These are phyloP conservation scores for Drosophila melanosoma DNA, from an alignment of 2,888 invertebrate genomes.

Conservation along the genomic window DNA sequence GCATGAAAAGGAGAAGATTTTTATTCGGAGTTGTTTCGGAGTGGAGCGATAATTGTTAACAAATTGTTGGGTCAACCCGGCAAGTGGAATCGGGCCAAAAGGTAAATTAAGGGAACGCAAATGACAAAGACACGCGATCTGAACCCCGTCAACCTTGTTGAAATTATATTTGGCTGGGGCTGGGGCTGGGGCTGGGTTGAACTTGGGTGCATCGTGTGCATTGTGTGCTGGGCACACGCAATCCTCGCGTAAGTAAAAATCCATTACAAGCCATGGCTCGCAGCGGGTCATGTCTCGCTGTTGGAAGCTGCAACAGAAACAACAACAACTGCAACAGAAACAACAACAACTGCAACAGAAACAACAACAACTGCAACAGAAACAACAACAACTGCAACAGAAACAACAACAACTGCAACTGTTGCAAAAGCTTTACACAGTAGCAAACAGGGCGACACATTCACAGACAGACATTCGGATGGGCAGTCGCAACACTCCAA, in stretches of 20 bases:
- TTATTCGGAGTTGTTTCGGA: not conserved
- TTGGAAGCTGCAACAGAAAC: not conserved
- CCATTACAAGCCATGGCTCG: constrained; percentile 46
- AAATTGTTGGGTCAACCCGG: constrained; percentile 65
- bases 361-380: not conserved
- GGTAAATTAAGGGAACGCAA: constrained; percentile 19
- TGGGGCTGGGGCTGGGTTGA: not conserved
- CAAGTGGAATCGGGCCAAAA: constrained; percentile 32
- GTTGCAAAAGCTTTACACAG: constrained; percentile 19
- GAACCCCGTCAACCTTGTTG: constrained; percentile 2
- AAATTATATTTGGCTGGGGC: not conserved
- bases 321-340: not conserved
- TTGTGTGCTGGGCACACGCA: constrained; percentile 54
- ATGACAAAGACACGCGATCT: constrained; percentile 45
- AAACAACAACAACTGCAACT: not conserved
- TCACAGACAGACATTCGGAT: not conserved
- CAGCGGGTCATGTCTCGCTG: constrained; percentile 39
- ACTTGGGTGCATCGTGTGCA: constrained; percentile 7
- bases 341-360: not conserved
- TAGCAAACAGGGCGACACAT: constrained; percentile 22
- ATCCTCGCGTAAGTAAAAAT: constrained; percentile 71
- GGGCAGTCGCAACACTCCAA: not conserved
- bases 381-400: not conserved
- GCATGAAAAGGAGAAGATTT: not conserved
- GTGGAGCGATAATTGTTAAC: constrained; percentile 74